phyloP scores from a whole-genome alignment of 2,888 invertebrate genomes.

The Drosophila siamana region DNA sequence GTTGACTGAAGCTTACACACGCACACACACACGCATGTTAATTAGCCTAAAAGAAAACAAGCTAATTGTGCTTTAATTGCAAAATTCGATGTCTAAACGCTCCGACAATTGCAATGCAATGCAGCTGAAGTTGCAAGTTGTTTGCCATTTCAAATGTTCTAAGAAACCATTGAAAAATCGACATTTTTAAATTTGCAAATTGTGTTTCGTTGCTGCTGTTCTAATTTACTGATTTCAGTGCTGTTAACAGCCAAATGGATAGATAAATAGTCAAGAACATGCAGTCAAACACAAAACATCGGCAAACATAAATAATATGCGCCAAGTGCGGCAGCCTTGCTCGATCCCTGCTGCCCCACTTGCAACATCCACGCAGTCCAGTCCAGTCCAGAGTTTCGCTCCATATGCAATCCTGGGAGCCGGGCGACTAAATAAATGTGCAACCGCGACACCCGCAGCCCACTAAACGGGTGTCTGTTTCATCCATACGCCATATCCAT shows the following conservation, averaged over 20 bases:
- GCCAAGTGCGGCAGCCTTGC: background rate
- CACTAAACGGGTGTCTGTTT: conserved; percentile 21
- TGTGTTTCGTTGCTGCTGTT: too few relatives aligned
- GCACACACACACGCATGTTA: too few relatives aligned
- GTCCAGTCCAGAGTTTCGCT: too few relatives aligned
- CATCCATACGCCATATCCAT: conserved; percentile 33
- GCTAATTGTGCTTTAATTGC: background rate
- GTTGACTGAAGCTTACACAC: too few relatives aligned
- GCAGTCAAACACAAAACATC: conserved; percentile 12
- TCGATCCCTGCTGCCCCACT: background rate
- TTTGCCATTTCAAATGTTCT: too few relatives aligned
- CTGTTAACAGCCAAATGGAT: conserved; percentile 14
- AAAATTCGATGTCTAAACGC: background rate
- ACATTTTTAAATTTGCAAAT: too few relatives aligned
- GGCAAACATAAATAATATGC: conserved; percentile 37
- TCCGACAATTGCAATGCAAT: too few relatives aligned
- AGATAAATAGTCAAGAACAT: conserved; percentile 15
- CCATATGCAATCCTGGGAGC: background rate
- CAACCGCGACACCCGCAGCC: conserved; percentile 2
- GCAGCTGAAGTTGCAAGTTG: too few relatives aligned
- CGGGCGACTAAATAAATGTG: background rate
- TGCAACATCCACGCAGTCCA: too few relatives aligned
- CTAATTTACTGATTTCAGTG: background rate
- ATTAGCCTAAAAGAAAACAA: too few relatives aligned
- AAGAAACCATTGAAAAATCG: too few relatives aligned